Conservation (phyloP, 2,888 invertebrate species). For the Pterobdella sp. region DNA sequence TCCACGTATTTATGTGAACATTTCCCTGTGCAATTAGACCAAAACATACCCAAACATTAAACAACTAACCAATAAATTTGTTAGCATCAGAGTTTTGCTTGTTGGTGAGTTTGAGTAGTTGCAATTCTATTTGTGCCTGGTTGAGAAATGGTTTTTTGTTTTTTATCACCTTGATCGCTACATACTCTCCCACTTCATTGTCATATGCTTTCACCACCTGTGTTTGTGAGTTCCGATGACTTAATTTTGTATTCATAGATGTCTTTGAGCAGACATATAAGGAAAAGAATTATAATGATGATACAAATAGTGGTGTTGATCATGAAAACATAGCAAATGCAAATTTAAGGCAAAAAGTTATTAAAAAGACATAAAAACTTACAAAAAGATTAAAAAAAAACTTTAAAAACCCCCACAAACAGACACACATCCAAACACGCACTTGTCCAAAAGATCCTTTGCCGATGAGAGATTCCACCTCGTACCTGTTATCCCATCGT, state of each 20-base stretch:
- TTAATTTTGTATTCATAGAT: too few relatives aligned
- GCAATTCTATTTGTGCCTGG: conserved; percentile 99
- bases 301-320: too few relatives aligned
- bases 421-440: conserved; percentile 33
- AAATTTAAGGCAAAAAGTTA: too few relatives aligned
- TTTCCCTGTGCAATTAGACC: not conserved
- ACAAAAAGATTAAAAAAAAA: too few relatives aligned
- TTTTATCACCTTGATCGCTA: conserved; percentile 99
- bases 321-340: too few relatives aligned
- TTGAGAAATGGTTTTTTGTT: conserved; percentile 99
- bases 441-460: conserved; percentile 81
- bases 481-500: conserved; percentile 96
- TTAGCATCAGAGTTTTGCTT: conserved; percentile 96
- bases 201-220: conserved; percentile 97
- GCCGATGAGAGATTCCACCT: conserved; percentile 96
- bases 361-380: too few relatives aligned
- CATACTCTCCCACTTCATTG: conserved; percentile 92
- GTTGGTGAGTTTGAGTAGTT: conserved; percentile 99
- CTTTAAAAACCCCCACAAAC: too few relatives aligned
- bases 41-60: not conserved
- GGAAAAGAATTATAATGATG: too few relatives aligned
- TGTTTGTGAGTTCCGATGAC: not conserved
- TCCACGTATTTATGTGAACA: not conserved
- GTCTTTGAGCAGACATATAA: too few relatives aligned
- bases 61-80: conserved; percentile 72